phyloP scores from a whole-genome alignment of 2,113 vertebrate species.

The Pluvianellus socialis region DNA sequence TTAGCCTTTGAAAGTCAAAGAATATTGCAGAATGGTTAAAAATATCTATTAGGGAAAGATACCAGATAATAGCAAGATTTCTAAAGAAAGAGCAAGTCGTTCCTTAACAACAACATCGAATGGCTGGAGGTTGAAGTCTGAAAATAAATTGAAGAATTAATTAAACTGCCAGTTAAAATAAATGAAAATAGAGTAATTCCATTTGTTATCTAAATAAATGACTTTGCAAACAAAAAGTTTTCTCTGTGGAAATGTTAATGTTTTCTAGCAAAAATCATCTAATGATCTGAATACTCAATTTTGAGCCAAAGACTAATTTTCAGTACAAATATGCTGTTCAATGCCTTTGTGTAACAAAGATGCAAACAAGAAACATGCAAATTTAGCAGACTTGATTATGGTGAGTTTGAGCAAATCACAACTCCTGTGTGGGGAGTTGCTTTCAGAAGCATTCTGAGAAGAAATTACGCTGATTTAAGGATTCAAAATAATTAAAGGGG shows the following conservation, averaged over 20 bases:
- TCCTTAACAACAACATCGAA: background rate
- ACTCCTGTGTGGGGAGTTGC: background rate
- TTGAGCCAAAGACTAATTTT: background rate
- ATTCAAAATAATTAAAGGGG: background rate
- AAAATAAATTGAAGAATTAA: conserved; percentile 53
- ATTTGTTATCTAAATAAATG: conserved; percentile 38
- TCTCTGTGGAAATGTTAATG: background rate
- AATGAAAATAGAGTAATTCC: background rate
- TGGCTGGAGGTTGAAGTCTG: background rate
- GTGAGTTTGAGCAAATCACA: background rate
- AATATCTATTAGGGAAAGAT: background rate
- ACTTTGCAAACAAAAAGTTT: background rate
- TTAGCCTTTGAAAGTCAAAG: background rate
- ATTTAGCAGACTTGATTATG: background rate
- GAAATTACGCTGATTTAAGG: background rate
- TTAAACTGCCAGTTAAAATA: conserved; percentile 35
- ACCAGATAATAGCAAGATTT: background rate
- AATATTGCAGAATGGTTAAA: background rate
- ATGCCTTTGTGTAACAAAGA: background rate
- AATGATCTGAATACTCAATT: background rate
- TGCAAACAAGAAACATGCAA: background rate
- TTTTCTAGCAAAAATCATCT: background rate
- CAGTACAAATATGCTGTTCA: background rate
- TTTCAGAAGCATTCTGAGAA: conserved; percentile 1
- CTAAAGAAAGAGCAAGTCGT: background rate